These are phyloP conservation scores for Lacerta agilis DNA, from an alignment of 2,797 vertebrate species.

Conservation along the genomic window DNA sequence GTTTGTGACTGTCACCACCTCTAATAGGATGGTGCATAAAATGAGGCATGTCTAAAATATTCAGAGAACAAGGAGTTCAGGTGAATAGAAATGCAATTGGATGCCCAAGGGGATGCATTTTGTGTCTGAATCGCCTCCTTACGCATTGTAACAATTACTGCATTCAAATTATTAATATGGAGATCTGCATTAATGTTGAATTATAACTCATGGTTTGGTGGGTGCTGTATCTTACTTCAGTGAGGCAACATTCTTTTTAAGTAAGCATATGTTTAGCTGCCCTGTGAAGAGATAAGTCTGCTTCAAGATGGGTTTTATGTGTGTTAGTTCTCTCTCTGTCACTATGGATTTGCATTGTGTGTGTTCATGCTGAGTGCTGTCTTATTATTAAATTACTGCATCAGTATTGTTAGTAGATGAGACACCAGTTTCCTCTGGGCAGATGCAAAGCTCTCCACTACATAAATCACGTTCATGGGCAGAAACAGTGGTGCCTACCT, in stretches of 20 bases:
- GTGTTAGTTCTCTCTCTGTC: background rate
- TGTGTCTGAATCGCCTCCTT: background rate
- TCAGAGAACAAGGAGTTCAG: background rate
- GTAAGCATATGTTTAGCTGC: background rate
- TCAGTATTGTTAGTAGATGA: constrained; percentile 20
- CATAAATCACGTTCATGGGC: constrained; percentile 20
- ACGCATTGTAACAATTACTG: background rate
- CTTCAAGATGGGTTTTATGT: background rate
- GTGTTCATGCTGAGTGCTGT: constrained; percentile 17
- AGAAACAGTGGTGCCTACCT: background rate
- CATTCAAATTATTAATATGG: background rate
- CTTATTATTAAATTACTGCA: constrained; percentile 15
- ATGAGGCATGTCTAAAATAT: background rate
- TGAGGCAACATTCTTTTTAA: background rate
- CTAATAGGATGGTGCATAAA: background rate
- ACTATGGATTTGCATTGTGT: constrained; percentile 12
- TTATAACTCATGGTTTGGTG: background rate
- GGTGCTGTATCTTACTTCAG: background rate
- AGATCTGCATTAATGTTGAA: background rate
- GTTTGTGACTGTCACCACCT: background rate
- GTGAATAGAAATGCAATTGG: background rate
- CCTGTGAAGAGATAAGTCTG: background rate
- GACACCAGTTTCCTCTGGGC: constrained; percentile 41
- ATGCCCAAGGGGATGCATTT: background rate
- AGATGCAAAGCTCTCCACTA: constrained; percentile 21